A percentile compares a stretch with the other conserved stretches of the same genome.
Evolutionary conservation across 2,113 vertebrate species (phyloP).

Genomic region (Suncus etruscus): DNA sequence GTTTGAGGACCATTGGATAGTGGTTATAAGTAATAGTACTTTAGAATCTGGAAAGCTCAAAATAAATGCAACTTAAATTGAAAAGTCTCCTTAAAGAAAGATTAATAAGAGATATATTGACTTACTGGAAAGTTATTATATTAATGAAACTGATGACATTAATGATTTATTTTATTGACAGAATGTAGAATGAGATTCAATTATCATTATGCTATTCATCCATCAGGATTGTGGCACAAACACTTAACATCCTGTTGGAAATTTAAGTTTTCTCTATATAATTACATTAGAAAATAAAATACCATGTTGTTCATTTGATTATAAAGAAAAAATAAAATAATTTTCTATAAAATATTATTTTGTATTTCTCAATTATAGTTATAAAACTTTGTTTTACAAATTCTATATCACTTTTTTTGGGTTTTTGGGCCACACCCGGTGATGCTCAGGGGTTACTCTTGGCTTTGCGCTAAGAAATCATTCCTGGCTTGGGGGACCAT

Average conservation of each 20-base stretch:
- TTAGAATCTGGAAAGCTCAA: constrained; percentile 39
- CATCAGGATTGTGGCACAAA: constrained; percentile 40
- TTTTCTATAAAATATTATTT: constrained; percentile 40
- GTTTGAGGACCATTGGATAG: no score
- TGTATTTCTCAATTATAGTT: not conserved
- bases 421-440: no score
- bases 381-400: not conserved
- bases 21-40: constrained; percentile 54
- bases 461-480: no score
- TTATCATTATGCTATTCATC: constrained; percentile 76
- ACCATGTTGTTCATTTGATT: constrained; percentile 35
- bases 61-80: constrained; percentile 54
- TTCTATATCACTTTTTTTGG: not conserved
- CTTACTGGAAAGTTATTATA: constrained; percentile 66
- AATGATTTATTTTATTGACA: constrained; percentile 78
- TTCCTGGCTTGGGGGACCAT: no score
- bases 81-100: constrained; percentile 52
- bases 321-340: constrained; percentile 53
- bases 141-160: constrained; percentile 74
- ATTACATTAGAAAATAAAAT: constrained; percentile 31
- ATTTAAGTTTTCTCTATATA: constrained; percentile 64
- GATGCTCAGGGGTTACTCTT: no score
- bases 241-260: constrained; percentile 27
- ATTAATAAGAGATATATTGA: constrained; percentile 62
- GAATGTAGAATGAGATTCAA: constrained; percentile 77